These are phyloP conservation scores for Poeciliopsis presidionis DNA, from an alignment of 2,797 vertebrate genomes.

Conservation along the genomic window DNA sequence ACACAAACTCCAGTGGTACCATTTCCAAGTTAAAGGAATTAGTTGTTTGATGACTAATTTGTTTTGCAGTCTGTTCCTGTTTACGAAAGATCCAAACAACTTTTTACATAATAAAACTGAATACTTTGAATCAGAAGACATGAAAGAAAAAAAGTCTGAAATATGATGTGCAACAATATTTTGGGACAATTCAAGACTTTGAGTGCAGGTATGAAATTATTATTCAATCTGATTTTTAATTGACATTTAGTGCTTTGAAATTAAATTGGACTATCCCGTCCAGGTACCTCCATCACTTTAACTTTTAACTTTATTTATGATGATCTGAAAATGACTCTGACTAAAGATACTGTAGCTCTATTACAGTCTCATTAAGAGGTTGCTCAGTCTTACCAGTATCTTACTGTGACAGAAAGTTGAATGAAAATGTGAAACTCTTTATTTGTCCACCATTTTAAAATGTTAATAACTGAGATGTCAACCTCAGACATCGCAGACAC, in stretches of 20 bases:
- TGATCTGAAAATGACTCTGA: not conserved
- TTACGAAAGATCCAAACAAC: not conserved
- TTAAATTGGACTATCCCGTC: not conserved
- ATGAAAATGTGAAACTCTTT: not conserved
- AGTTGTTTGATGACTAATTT: not conserved
- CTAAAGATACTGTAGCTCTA: not conserved
- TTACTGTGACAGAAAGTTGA: not conserved
- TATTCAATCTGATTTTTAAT: conserved; percentile 24
- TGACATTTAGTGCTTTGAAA: not conserved
- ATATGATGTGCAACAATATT: not conserved
- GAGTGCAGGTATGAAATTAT: not conserved
- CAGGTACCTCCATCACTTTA: not conserved
- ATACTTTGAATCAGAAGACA: not conserved
- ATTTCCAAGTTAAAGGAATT: not conserved
- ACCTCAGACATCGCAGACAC: not conserved
- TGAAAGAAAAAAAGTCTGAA: not conserved
- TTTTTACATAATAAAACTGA: not conserved
- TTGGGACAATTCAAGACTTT: not conserved
- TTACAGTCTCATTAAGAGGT: not conserved
- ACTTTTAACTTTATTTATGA: not conserved
- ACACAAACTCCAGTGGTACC: conserved; percentile 18
- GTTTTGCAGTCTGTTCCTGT: not conserved
- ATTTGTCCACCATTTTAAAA: not conserved
- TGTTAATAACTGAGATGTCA: not conserved
- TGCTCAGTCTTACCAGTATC: not conserved